Percentiles rank a stretch among this genome's conserved stretches.
These are phyloP conservation scores for Perizoma affinitatum DNA, from an alignment of 2,888 invertebrate species.

Conservation along the genomic window DNA sequence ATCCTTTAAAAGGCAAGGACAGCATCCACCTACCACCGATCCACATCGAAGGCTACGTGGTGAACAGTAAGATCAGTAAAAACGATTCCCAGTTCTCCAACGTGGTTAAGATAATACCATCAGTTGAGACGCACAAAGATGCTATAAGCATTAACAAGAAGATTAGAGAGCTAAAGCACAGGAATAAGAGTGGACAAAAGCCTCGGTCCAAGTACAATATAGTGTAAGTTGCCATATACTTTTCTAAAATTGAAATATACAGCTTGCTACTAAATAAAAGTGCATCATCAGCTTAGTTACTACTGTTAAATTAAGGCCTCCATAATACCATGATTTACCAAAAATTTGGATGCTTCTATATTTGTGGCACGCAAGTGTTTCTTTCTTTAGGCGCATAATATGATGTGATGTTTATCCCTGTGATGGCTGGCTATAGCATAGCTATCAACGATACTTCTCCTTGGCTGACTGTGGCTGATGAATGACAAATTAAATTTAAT, in stretches of 20 bases:
- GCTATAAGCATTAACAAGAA: constrained; percentile 65
- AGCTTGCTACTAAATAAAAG: too few relatives aligned
- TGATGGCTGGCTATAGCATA: too few relatives aligned
- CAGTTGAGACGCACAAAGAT: constrained; percentile 31
- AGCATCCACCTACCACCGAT: constrained; percentile 64
- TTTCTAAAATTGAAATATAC: not conserved
- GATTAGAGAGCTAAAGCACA: constrained; percentile 67
- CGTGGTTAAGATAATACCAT: constrained; percentile 15
- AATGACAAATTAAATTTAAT: too few relatives aligned
- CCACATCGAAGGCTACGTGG: constrained; percentile 50
- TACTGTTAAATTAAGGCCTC: too few relatives aligned
- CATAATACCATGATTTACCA: too few relatives aligned
- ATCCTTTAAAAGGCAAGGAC: constrained; percentile 33
- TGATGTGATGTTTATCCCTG: too few relatives aligned
- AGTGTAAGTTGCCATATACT: constrained; percentile 37
- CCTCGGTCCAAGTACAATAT: constrained; percentile 33
- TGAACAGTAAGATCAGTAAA: constrained; percentile 39
- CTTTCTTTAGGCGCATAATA: too few relatives aligned
- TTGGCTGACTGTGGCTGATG: too few relatives aligned
- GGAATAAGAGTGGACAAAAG: constrained; percentile 31
- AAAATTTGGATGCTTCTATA: too few relatives aligned
- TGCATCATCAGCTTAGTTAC: too few relatives aligned
- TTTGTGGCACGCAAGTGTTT: too few relatives aligned
- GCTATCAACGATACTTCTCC: too few relatives aligned
- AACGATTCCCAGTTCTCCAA: constrained; percentile 15